Base-by-base conservation (phyloP, 2,113 vertebrate genomes). In the Cyprinodon variegatus region DNA sequence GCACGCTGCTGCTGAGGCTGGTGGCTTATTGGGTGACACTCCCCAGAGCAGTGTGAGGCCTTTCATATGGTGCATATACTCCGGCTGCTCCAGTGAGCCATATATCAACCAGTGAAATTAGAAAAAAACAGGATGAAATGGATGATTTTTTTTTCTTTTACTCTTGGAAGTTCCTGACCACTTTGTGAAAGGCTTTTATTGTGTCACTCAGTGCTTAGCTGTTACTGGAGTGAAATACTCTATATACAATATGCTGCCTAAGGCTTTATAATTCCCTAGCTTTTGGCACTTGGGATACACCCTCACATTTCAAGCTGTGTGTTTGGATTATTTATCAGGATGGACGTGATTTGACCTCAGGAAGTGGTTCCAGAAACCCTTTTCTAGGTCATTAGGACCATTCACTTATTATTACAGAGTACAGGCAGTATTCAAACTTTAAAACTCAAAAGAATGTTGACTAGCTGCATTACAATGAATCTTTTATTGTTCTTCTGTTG, bases 101-200 rank as follows among this genome's bases (percentile, higher is more conserved):
- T 84, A 76, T 79, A 72, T 86, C 82, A 82, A 69, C 87, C 80
- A 70, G 61, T 78, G 76, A 84, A 78, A 82, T 57, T 11, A 77
- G 68, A 75, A 81, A 78, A 87, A 62, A 71, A 20, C 63, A 70
- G 20, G 69, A 70, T 67, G 76, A 83, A 79, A 63, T 83, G 75
- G 67, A 77, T 71, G 72, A 53, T 65, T 84, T 88, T 65, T 59
- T 50, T 68, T 68, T 68, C 48, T 70, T 91, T 91, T 88, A 82
- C 70, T 83, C 74, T 73, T 65, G 74, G 82, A 90, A 87, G 82
- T 88, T 86, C 75, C 74, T 86, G 84, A 88, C 73, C 74, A 72
- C 85, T 87, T 81, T 76, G 76, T 91, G 84, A 90, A 91, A 83
- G 67, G 50, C 61, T 83, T 91, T 89, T 86, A 90, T 89, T 89